phyloP scores from a whole-genome alignment of 2,888 invertebrate genomes.

The Eugnorisma glareosa region DNA sequence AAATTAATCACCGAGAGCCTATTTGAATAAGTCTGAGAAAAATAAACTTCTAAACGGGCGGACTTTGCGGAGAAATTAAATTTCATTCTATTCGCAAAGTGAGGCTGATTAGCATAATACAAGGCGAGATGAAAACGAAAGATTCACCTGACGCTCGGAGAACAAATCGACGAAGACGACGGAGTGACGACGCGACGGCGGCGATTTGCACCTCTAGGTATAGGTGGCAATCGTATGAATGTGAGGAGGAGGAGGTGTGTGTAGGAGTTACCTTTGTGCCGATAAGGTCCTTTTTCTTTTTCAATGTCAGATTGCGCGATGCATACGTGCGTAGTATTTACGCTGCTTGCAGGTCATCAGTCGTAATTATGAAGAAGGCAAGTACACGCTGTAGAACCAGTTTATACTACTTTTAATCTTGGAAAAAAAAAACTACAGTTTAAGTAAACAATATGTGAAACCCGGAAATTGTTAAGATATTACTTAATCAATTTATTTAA shows the following conservation, averaged over 20 bases:
- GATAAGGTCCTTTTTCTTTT: constrained; percentile 12
- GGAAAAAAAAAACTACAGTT: neutral
- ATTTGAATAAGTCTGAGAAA: constrained; percentile 83
- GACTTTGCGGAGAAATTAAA: constrained; percentile 83
- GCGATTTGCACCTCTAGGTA: constrained; percentile 40
- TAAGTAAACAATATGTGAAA: constrained; percentile 8
- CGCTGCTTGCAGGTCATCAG: neutral
- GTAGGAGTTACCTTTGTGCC: constrained; percentile 14
- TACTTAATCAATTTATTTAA: constrained; percentile 11
- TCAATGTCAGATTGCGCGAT: neutral
- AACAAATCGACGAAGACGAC: constrained; percentile 38
- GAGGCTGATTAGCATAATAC: constrained; percentile 85
- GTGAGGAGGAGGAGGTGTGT: constrained; percentile 41
- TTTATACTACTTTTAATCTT: neutral
- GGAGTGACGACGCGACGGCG: constrained; percentile 1
- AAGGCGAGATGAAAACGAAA: constrained; percentile 82
- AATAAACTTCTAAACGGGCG: constrained; percentile 83
- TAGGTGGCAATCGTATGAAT: constrained; percentile 38
- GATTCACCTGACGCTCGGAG: constrained; percentile 73
- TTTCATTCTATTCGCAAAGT: constrained; percentile 84
- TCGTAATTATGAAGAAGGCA: neutral
- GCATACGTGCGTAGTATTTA: neutral
- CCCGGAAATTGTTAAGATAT: constrained; percentile 12
- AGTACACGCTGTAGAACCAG: neutral
- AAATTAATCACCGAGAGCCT: constrained; percentile 85